Conservation (phyloP, 2,888 invertebrate genomes). For the Epinotia demarniana region DNA sequence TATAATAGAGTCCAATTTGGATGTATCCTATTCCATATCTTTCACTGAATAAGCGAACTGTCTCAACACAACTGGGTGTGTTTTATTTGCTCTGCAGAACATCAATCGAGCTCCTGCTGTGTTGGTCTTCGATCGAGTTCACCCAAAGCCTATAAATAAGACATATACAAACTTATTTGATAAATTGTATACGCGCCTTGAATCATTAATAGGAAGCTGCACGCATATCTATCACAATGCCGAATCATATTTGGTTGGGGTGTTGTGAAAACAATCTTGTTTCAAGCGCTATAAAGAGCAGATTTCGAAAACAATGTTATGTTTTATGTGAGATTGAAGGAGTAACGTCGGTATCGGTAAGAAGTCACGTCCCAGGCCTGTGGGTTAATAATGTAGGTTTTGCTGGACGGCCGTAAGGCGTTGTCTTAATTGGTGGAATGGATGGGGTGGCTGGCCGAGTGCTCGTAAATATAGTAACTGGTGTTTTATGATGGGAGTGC, state of each 20-base stretch:
- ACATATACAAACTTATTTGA: conserved; percentile 36
- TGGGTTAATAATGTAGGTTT: conserved; percentile 37
- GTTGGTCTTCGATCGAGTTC: conserved; percentile 8
- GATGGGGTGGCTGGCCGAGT: neutral
- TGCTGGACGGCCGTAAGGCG: conserved; percentile 28
- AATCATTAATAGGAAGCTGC: conserved; percentile 36
- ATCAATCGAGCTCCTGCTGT: conserved; percentile 8
- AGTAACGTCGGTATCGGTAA: neutral
- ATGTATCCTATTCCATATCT: neutral
- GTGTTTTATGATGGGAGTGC: neutral
- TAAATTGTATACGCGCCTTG: conserved; percentile 37
- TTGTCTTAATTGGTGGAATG: conserved; percentile 27
- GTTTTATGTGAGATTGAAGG: neutral
- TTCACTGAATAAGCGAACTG: conserved; percentile 9
- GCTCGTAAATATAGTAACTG: conserved; percentile 5
- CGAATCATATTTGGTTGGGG: neutral
- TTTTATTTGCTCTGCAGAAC: conserved; percentile 15
- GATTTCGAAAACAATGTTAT: neutral
- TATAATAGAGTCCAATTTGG: neutral
- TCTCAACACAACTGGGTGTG: conserved; percentile 3
- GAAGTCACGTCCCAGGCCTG: conserved; percentile 21
- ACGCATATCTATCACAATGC: neutral
- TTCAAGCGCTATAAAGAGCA: neutral
- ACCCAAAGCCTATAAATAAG: conserved; percentile 31
- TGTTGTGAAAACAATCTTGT: conserved; percentile 1